Evolutionary conservation across 2,113 vertebrate species (phyloP).

Genomic region (Poicephalus meyeri): DNA sequence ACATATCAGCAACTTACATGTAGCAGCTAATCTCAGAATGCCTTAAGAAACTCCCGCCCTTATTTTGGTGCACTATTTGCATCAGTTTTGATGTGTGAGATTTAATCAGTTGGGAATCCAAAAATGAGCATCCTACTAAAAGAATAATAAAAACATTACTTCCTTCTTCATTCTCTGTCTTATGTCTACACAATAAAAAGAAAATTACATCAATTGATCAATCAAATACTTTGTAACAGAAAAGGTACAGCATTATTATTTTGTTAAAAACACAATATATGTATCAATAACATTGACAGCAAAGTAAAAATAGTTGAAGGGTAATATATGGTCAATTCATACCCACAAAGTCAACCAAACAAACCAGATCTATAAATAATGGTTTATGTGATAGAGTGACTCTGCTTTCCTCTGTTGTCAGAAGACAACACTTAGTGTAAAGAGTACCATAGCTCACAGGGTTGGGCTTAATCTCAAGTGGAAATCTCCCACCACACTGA

Average conservation of each 20-base stretch:
- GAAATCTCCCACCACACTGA: neutral
- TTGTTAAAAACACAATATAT: neutral
- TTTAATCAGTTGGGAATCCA: neutral
- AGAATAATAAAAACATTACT: neutral
- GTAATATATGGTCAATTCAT: neutral
- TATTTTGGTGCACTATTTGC: neutral
- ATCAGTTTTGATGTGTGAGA: neutral
- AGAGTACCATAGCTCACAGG: neutral
- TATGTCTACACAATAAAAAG: neutral
- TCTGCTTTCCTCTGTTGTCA: neutral
- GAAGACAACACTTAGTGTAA: neutral
- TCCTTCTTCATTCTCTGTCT: neutral
- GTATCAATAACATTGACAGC: neutral
- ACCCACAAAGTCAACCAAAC: neutral
- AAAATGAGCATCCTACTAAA: neutral
- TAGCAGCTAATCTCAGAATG: neutral
- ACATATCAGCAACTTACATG: neutral
- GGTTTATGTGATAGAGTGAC: neutral
- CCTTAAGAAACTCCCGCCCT: neutral
- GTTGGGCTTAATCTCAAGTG: neutral
- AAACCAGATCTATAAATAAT: neutral
- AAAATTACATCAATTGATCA: neutral
- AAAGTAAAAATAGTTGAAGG: neutral
- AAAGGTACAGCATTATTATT: neutral
- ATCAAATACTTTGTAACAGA: neutral